A percentile compares a stretch with the other conserved stretches of the same genome.
phyloP scores from a whole-genome alignment of 2,113 vertebrate genomes.

The Pangasianodon hypophthalmus region DNA sequence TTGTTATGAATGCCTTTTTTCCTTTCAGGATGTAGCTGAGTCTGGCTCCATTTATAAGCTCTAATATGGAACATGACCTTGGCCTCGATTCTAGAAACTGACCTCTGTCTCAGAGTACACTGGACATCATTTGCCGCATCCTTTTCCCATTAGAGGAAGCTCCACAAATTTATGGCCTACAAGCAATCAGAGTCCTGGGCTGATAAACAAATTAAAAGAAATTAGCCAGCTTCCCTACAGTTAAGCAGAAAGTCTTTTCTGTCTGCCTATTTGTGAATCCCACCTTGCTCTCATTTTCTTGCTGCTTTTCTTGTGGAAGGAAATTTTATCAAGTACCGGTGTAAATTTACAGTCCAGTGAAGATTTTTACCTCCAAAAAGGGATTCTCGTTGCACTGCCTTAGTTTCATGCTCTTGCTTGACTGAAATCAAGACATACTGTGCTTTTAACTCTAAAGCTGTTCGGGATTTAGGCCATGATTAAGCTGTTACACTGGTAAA shows the following conservation, averaged over 20 bases:
- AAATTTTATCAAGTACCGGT: conserved; percentile 48
- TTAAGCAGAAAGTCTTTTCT: conserved; percentile 53
- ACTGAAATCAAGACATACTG: conserved; percentile 51
- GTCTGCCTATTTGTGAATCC: conserved; percentile 60
- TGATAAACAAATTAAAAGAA: conserved; percentile 53
- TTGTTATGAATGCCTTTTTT: neutral
- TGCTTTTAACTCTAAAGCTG: conserved; percentile 48
- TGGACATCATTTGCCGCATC: conserved; percentile 60
- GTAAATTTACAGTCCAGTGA: conserved; percentile 47
- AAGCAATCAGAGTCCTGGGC: conserved; percentile 50
- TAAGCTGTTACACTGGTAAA: conserved; percentile 28
- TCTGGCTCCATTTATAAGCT: conserved; percentile 30
- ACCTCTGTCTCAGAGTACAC: conserved; percentile 44
- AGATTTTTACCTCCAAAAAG: conserved; percentile 52
- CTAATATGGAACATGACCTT: conserved; percentile 49
- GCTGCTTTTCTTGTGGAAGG: conserved; percentile 51
- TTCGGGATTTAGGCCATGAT: conserved; percentile 45
- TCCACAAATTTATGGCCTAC: conserved; percentile 57
- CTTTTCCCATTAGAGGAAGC: conserved; percentile 61
- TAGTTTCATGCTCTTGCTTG: conserved; percentile 41
- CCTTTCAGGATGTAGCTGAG: conserved; percentile 13
- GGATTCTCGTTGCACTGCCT: conserved; percentile 55
- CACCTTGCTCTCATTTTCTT: conserved; percentile 53
- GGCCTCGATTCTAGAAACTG: conserved; percentile 51
- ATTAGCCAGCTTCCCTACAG: conserved; percentile 50